These are phyloP conservation scores for Neodontobutis hainanensis DNA, from an alignment of 2,113 vertebrate genomes.

Conservation along the genomic window DNA sequence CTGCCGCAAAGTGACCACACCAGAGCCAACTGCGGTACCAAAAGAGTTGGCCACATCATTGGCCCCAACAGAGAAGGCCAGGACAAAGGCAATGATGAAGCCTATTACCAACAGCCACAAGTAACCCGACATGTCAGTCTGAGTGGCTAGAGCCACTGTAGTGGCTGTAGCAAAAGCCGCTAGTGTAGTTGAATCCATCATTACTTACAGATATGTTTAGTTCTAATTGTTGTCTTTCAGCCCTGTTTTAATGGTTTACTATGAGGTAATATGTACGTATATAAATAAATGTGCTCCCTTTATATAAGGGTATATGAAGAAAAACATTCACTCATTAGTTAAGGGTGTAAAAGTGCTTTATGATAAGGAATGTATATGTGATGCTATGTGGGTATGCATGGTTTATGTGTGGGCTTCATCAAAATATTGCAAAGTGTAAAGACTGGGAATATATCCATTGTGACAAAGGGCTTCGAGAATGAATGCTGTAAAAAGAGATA, in stretches of 20 bases:
- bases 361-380: constrained; percentile 30
- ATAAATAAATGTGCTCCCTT: constrained; percentile 31
- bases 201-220: background rate
- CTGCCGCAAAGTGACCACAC: constrained; percentile 90
- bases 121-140: constrained; percentile 62
- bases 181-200: constrained; percentile 68
- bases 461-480: constrained; percentile 61
- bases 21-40: constrained; percentile 93
- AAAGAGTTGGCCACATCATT: constrained; percentile 98
- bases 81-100: constrained; percentile 91
- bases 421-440: constrained; percentile 60
- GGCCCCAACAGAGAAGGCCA: constrained; percentile 95
- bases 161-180: constrained; percentile 61
- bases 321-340: constrained; percentile 1
- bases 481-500: constrained; percentile 78
- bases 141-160: constrained; percentile 37
- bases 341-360: constrained; percentile 25
- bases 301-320: constrained; percentile 22
- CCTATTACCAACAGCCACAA: constrained; percentile 90
- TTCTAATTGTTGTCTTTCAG: background rate
- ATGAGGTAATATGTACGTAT: constrained; percentile 62
- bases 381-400: constrained; percentile 76
- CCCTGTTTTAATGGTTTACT: constrained; percentile 30
- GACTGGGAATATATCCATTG: constrained; percentile 75
- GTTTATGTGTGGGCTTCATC: constrained; percentile 61